A percentile compares a stretch with the other conserved stretches of the same genome.
phyloP scores from a whole-genome alignment of 2,113 vertebrate species.

The Seriola dumerili region DNA sequence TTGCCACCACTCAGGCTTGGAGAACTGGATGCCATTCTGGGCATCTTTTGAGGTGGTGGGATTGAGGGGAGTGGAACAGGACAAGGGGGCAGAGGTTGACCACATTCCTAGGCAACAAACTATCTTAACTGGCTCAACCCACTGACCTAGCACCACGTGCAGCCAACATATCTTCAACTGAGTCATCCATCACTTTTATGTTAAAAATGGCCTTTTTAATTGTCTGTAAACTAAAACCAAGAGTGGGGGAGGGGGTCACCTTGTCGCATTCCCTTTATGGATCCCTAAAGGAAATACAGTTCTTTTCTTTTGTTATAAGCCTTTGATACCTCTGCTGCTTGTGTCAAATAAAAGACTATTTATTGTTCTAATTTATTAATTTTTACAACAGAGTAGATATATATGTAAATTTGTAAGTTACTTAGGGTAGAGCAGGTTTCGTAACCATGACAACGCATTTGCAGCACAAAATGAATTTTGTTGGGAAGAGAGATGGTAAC shows the following conservation, averaged over 20 bases:
- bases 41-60: slow-evolving; percentile 64
- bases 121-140: slow-evolving; percentile 55
- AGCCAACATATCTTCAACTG: slow-evolving; percentile 45
- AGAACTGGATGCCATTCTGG: slow-evolving; percentile 64
- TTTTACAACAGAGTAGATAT: slow-evolving; percentile 74
- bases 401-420: slow-evolving; percentile 76
- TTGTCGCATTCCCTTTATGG: slow-evolving; percentile 2
- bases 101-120: slow-evolving; percentile 71
- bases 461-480: slow-evolving; percentile 50
- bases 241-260: slow-evolving; percentile 14
- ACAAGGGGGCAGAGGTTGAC: slow-evolving; percentile 50
- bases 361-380: slow-evolving; percentile 89
- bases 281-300: slow-evolving; percentile 28
- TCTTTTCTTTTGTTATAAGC: slow-evolving; percentile 58
- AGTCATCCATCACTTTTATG: slow-evolving; percentile 51
- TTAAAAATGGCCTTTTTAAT: slow-evolving; percentile 41
- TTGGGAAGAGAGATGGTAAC: slow-evolving; percentile 62
- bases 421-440: slow-evolving; percentile 65
- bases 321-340: slow-evolving; percentile 84
- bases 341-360: slow-evolving; percentile 82
- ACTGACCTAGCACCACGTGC: slow-evolving; percentile 47
- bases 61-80: slow-evolving; percentile 26
- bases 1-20: slow-evolving; percentile 73
- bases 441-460: slow-evolving; percentile 60
- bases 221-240: slow-evolving; percentile 32